These are phyloP conservation scores for Porites evermanni DNA, from an alignment of 92 coral and sea anemone species.

Conservation along the genomic window DNA sequence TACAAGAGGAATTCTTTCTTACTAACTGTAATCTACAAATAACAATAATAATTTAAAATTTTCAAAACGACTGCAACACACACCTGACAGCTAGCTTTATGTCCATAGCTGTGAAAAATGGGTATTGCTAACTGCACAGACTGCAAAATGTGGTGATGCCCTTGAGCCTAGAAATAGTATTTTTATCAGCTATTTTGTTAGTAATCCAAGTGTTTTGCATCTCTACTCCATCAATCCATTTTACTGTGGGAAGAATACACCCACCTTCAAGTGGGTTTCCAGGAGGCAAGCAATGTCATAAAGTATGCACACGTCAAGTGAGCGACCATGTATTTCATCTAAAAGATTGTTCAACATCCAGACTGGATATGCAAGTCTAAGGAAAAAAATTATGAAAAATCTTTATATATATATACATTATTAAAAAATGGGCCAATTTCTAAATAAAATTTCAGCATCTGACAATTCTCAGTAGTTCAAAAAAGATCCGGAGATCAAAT, in stretches of 20 bases:
- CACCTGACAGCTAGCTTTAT: conserved; percentile 58
- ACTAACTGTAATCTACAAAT: no score
- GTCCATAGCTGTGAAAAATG: conserved; percentile 69
- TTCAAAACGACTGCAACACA: background rate
- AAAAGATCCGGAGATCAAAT: no score
- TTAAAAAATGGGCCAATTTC: no score
- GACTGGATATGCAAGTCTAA: conserved; percentile 21
- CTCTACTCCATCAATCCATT: background rate
- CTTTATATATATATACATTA: background rate
- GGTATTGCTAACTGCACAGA: conserved; percentile 37
- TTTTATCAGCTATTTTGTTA: background rate
- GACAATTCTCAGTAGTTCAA: no score
- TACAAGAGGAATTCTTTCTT: no score
- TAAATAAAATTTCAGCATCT: no score
- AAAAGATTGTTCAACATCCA: conserved; percentile 13
- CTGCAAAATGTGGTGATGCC: conserved; percentile 9
- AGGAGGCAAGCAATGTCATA: conserved; percentile 71
- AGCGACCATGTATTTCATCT: background rate
- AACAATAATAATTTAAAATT: no score
- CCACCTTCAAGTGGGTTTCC: conserved; percentile 59
- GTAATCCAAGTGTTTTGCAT: background rate
- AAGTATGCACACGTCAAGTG: conserved; percentile 21
- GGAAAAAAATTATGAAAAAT: background rate
- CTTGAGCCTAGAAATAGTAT: background rate
- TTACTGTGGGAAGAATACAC: background rate